Conservation (phyloP, 2,888 invertebrate species). For the Lithodes maja region DNA sequence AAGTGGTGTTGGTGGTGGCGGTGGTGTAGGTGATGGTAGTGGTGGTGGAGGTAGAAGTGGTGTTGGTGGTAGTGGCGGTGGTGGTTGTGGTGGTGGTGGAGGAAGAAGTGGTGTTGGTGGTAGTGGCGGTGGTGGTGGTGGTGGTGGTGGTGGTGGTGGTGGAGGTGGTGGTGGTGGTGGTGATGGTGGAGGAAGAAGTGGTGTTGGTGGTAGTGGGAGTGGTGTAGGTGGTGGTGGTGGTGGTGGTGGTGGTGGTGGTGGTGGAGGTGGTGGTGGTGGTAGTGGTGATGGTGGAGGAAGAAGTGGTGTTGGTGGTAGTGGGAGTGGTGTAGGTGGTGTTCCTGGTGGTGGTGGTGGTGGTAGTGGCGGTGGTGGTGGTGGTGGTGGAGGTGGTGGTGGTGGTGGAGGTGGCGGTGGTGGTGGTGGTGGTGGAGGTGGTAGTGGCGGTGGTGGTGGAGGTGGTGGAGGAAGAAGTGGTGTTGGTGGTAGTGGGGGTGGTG, state of each 20-base stretch:
- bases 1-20: too few species aligned
- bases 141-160: background rate
- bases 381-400: background rate
- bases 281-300: too few species aligned
- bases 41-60: too few species aligned
- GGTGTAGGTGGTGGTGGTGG: background rate
- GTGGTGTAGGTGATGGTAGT: too few species aligned
- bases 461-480: background rate
- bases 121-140: background rate
- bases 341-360: background rate
- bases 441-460: background rate
- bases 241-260: background rate
- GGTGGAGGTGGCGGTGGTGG: background rate
- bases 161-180: background rate
- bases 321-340: background rate
- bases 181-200: background rate
- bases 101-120: too few species aligned
- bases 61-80: too few species aligned
- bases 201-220: too few species aligned
- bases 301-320: too few species aligned
- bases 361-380: background rate
- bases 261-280: too few species aligned
- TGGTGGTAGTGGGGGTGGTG: too few species aligned
- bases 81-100: background rate
- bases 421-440: background rate